phyloP scores from a whole-genome alignment of 23 tunicate genomes.

The Halocynthia roretzi region DNA sequence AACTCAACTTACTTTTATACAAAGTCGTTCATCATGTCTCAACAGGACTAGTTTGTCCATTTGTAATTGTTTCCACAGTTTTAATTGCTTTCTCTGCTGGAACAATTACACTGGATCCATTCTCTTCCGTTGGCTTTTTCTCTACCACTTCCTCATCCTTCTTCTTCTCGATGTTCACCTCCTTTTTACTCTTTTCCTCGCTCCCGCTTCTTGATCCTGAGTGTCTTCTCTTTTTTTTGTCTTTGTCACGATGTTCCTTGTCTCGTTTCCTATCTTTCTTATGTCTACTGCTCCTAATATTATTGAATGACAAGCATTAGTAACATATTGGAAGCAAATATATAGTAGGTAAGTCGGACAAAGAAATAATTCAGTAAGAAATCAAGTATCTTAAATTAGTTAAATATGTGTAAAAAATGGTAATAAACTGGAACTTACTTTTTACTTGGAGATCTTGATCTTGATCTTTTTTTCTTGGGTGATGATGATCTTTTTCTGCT shows the following conservation, averaged over 20 bases:
- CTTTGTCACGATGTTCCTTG: constrained; percentile 21
- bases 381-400: too few species aligned
- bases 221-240: constrained; percentile 15
- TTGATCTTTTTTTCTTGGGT: constrained; percentile 15
- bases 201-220: constrained; percentile 17
- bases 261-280: constrained; percentile 59
- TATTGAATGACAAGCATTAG: neutral
- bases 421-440: constrained; percentile 32
- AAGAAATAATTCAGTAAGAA: neutral
- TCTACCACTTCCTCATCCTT: constrained; percentile 1
- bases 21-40: too few species aligned
- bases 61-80: too few species aligned
- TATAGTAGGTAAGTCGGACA: neutral
- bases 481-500: constrained; percentile 18
- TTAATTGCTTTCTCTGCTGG: too few species aligned
- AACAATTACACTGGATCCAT: too few species aligned
- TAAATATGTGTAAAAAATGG: neutral
- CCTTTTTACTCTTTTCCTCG: neutral
- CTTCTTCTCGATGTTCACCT: neutral
- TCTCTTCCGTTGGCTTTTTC: too few species aligned
- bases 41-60: too few species aligned
- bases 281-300: constrained; percentile 46
- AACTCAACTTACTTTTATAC: too few species aligned
- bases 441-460: constrained; percentile 39
- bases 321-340: neutral